phyloP scores from a whole-genome alignment of 2,113 vertebrate genomes.

The Glaucidium brasilianum region DNA sequence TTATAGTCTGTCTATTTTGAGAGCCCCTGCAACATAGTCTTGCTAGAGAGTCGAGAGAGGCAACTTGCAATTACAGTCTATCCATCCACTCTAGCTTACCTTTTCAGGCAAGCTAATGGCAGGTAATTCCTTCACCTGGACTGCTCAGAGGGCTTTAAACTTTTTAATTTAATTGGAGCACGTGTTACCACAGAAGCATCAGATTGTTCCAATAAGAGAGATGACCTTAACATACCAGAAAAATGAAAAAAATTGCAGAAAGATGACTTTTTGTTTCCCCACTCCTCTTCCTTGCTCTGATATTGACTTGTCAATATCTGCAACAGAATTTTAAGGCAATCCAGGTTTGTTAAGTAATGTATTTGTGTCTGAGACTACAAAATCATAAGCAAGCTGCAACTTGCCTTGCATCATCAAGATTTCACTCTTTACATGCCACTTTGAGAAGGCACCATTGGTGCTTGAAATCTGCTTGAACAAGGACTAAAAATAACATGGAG shows the following conservation, averaged over 20 bases:
- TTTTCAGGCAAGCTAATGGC: background rate
- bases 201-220: background rate
- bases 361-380: background rate
- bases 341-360: background rate
- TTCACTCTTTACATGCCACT: background rate
- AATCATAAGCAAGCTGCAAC: background rate
- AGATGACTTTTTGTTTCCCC: background rate
- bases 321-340: background rate
- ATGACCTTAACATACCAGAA: background rate
- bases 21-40: background rate
- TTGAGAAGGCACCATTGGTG: background rate
- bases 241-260: background rate
- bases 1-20: no score
- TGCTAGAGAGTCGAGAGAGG: background rate
- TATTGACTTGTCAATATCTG: background rate
- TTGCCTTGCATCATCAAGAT: background rate
- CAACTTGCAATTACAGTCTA: background rate
- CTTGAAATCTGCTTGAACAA: background rate
- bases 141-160: background rate
- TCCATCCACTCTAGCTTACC: background rate
- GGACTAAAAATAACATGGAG: background rate
- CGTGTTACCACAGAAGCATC: background rate
- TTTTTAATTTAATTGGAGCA: background rate
- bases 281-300: background rate
- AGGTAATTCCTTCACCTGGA: background rate